Evolutionary conservation across 2,888 invertebrate genomes (phyloP).

Genomic region (Pristionchus fissidentatus): DNA sequence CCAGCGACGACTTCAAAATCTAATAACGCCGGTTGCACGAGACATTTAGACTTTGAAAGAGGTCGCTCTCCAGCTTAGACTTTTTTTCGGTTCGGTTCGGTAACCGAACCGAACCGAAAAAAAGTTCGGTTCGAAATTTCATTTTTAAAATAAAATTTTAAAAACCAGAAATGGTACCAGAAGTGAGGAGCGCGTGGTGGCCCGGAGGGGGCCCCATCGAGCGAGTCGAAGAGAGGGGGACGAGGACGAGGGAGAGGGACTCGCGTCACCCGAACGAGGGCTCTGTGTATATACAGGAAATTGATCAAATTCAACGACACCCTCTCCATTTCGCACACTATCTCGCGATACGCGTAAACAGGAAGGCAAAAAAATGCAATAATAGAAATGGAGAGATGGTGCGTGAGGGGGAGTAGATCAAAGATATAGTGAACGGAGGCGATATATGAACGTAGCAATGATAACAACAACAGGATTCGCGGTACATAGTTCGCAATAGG

Average conservation of each 20-base stretch:
- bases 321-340: neutral
- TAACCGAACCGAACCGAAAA: too few species aligned
- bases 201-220: constrained; percentile 45
- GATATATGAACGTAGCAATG: too few species aligned
- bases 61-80: too few species aligned
- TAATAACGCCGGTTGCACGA: too few species aligned
- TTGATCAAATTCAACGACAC: neutral
- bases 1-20: too few species aligned
- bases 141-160: neutral
- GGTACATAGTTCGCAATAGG: too few species aligned
- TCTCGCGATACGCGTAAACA: neutral
- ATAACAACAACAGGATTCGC: too few species aligned
- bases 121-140: too few species aligned
- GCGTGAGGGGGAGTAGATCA: neutral
- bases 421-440: neutral
- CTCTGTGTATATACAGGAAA: neutral
- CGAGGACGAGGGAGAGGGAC: neutral
- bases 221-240: too few species aligned
- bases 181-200: constrained; percentile 43
- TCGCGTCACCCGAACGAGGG: constrained; percentile 1
- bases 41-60: too few species aligned
- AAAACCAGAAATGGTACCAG: neutral
- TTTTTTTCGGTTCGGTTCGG: too few species aligned
- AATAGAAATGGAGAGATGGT: neutral
- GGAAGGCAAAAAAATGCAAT: neutral